phyloP scores from a whole-genome alignment of 2,113 vertebrate genomes.

The Zingel zingel region DNA sequence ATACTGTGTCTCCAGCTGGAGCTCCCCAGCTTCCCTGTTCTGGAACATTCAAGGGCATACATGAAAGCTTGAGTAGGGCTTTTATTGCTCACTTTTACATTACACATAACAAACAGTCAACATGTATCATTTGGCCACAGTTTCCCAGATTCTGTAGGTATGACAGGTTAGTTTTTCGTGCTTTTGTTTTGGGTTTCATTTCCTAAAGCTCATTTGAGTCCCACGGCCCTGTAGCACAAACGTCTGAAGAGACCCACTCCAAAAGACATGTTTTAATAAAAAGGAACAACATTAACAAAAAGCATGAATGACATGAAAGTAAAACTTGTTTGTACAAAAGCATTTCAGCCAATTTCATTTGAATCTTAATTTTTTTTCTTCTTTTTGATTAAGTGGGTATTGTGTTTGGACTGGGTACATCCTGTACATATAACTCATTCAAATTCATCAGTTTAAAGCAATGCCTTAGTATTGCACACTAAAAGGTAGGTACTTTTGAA shows the following conservation, averaged over 20 bases:
- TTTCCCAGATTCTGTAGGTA: constrained; percentile 11
- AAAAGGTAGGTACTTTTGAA: neutral
- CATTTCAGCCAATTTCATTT: neutral
- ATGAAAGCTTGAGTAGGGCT: constrained; percentile 46
- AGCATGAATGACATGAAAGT: neutral
- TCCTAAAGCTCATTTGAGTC: constrained; percentile 47
- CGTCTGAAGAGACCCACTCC: neutral
- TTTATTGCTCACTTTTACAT: constrained; percentile 68
- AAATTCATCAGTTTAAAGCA: neutral
- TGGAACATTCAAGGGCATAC: neutral
- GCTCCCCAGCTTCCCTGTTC: neutral
- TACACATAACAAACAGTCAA: constrained; percentile 50
- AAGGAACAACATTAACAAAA: neutral
- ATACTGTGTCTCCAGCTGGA: neutral
- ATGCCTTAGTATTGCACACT: neutral
- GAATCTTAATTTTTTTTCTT: neutral
- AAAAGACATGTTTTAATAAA: neutral
- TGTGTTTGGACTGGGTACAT: neutral
- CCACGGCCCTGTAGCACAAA: neutral
- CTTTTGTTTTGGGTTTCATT: constrained; percentile 42
- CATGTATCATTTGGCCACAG: constrained; percentile 49
- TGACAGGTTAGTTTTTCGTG: constrained; percentile 1
- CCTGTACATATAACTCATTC: neutral
- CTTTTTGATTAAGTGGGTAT: neutral
- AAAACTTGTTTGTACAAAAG: neutral